Evolutionary conservation across 2,888 invertebrate species (phyloP).

Genomic region (Hyposoter didymator): DNA sequence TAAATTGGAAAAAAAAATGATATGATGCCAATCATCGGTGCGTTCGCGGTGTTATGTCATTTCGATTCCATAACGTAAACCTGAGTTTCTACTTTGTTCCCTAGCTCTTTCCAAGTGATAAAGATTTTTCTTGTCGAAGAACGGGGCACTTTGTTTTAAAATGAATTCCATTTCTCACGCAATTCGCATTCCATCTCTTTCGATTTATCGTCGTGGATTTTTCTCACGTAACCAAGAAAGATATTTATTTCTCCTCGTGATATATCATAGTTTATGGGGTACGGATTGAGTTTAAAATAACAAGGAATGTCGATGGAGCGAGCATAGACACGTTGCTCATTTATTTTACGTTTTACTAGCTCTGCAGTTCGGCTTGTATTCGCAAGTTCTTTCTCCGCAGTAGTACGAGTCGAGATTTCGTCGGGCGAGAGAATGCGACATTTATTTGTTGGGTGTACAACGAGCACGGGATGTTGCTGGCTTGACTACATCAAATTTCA

Average conservation of each 20-base stretch:
- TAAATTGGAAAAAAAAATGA: not conserved
- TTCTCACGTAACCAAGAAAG: slow-evolving; percentile 8
- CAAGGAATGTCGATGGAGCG: slow-evolving; percentile 27
- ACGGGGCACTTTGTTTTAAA: not conserved
- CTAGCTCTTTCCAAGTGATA: not conserved
- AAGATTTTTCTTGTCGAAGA: not conserved
- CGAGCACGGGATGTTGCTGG: slow-evolving; percentile 16
- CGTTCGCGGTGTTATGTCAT: no score
- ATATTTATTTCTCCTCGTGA: slow-evolving; percentile 14
- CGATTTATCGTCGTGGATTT: slow-evolving; percentile 13
- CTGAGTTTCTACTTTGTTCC: slow-evolving; percentile 1
- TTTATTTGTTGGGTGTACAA: slow-evolving; percentile 49
- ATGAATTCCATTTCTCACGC: slow-evolving; percentile 11
- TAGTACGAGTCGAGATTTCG: slow-evolving; percentile 64
- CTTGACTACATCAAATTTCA: slow-evolving; percentile 58
- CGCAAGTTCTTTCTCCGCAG: slow-evolving; percentile 30
- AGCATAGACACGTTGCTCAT: slow-evolving; percentile 49
- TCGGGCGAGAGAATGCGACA: slow-evolving; percentile 59
- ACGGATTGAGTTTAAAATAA: slow-evolving; percentile 31
- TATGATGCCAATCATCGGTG: not conserved
- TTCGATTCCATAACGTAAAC: not conserved
- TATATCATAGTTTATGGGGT: slow-evolving; percentile 29
- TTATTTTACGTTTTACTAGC: slow-evolving; percentile 44
- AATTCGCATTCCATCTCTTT: not conserved
- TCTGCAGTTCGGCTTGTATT: slow-evolving; percentile 16